Evolutionary conservation across 2,888 invertebrate species (phyloP).

Genomic region (Trachelus tabidus): DNA sequence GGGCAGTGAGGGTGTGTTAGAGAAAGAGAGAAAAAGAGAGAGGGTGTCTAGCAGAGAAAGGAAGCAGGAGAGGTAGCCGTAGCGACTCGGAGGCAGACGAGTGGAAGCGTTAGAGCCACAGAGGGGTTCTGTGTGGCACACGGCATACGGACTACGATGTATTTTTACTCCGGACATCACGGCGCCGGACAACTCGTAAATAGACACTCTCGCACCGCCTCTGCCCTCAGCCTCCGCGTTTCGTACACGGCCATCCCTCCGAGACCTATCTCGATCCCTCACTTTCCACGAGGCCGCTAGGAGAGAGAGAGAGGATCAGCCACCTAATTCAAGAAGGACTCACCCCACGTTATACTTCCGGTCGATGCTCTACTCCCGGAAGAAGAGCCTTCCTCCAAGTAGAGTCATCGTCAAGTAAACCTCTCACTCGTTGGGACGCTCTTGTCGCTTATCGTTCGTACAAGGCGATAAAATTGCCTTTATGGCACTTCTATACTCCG

Average conservation of each 20-base stretch:
- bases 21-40: constrained; percentile 8
- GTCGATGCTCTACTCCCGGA: too few relatives aligned
- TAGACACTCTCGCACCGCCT: constrained; percentile 50
- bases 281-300: background rate
- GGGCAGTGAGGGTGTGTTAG: constrained; percentile 4
- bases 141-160: constrained; percentile 56
- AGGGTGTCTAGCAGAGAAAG: constrained; percentile 2
- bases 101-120: constrained; percentile 39
- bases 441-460: too few relatives aligned
- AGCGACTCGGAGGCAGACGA: constrained; percentile 25
- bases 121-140: constrained; percentile 42
- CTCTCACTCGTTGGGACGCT: too few relatives aligned
- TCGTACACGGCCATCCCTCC: constrained; percentile 1
- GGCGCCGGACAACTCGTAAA: constrained; percentile 67
- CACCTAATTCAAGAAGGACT: background rate
- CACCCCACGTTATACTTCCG: too few relatives aligned
- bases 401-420: too few relatives aligned
- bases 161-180: constrained; percentile 66
- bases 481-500: too few relatives aligned
- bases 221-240: constrained; percentile 4
- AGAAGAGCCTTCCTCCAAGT: too few relatives aligned
- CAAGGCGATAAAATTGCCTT: too few relatives aligned
- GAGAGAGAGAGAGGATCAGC: background rate
- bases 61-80: constrained; percentile 21
- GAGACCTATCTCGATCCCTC: constrained; percentile 7